Conservation (phyloP, 2,888 invertebrate species). For the Ichneumon xanthorius region DNA sequence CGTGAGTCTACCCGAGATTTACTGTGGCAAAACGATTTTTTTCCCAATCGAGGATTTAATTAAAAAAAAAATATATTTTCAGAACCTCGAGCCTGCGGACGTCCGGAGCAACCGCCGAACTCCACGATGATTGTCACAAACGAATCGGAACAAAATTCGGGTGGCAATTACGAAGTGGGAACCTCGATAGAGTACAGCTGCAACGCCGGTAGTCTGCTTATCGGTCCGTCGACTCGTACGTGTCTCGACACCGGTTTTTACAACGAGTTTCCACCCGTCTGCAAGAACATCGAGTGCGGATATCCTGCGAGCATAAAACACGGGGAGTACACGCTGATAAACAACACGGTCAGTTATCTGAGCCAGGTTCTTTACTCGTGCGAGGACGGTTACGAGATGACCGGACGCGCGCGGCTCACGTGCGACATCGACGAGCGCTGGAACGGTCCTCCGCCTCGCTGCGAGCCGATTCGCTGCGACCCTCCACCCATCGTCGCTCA, state of each 20-base stretch:
- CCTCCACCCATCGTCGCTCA: slow-evolving; percentile 78
- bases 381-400: slow-evolving; percentile 93
- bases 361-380: slow-evolving; percentile 95
- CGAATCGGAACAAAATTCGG: slow-evolving; percentile 84
- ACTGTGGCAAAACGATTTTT: slow-evolving; percentile 10
- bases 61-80: slow-evolving; percentile 66
- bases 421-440: slow-evolving; percentile 97
- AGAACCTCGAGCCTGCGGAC: slow-evolving; percentile 96
- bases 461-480: slow-evolving; percentile 87
- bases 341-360: slow-evolving; percentile 94
- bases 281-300: slow-evolving; percentile 96
- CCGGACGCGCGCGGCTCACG: slow-evolving; percentile 92
- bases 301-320: slow-evolving; percentile 94
- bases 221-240: slow-evolving; percentile 93
- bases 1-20: slow-evolving; percentile 87
- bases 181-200: slow-evolving; percentile 94
- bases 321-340: slow-evolving; percentile 92
- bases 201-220: slow-evolving; percentile 93
- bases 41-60: background rate
- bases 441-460: slow-evolving; percentile 96
- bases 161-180: slow-evolving; percentile 90
- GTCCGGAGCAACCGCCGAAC: slow-evolving; percentile 97
- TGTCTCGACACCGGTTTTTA: slow-evolving; percentile 97
- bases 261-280: slow-evolving; percentile 96
- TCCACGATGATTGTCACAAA: slow-evolving; percentile 90